Conservation (phyloP, 2,888 invertebrate species). For the Leptopilina drosophilae region DNA sequence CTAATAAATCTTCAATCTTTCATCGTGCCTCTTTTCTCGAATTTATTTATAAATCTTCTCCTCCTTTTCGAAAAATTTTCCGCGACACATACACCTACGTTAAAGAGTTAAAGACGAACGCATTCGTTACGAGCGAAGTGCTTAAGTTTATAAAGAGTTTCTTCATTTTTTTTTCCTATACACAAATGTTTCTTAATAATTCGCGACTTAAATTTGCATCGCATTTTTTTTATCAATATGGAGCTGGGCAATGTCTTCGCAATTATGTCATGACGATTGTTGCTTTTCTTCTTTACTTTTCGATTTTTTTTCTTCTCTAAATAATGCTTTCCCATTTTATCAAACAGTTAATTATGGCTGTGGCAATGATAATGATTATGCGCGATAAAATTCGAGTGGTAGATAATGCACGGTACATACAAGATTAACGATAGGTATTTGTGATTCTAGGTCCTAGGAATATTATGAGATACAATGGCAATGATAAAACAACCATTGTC, state of each 20-base stretch:
- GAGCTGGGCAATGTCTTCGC: conserved; percentile 53
- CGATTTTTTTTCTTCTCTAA: conserved; percentile 26
- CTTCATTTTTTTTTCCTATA: conserved; percentile 21
- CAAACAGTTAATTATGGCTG: conserved; percentile 3
- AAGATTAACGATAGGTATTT: conserved; percentile 30
- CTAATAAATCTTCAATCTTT: conserved; percentile 37
- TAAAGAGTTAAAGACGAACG: conserved; percentile 35
- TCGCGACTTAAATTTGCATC: conserved; percentile 46
- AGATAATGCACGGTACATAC: conserved; percentile 38
- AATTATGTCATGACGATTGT: conserved; percentile 46
- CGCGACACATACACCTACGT: conserved; percentile 30
- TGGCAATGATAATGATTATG: conserved; percentile 32
- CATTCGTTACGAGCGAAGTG: conserved; percentile 36
- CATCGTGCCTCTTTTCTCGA: conserved; percentile 30
- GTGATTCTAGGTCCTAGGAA: conserved; percentile 12
- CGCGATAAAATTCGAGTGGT: conserved; percentile 9
- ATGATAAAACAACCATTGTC: conserved; percentile 26
- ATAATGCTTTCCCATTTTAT: conserved; percentile 16
- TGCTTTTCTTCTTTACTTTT: conserved; percentile 35
- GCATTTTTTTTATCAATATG: conserved; percentile 15
- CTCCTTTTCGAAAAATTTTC: conserved; percentile 27
- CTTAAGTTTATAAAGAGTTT: conserved; percentile 28
- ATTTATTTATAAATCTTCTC: conserved; percentile 22
- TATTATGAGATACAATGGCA: conserved; percentile 25
- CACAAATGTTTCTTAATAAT: conserved; percentile 36